phyloP scores from a whole-genome alignment of 2,113 vertebrate species.

The Etheostoma spectabile region DNA sequence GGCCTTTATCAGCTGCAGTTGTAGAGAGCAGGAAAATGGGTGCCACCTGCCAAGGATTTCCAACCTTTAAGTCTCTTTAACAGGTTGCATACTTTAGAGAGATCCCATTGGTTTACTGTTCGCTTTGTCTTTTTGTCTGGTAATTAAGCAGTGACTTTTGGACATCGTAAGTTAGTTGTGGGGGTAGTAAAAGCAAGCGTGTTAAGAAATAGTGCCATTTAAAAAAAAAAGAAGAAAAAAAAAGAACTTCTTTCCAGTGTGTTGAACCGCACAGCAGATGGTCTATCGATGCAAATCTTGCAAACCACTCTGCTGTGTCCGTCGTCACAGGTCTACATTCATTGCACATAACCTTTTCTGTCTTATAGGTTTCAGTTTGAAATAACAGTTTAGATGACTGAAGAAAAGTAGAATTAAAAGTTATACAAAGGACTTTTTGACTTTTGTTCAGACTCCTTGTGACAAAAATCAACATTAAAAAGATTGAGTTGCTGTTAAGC shows the following conservation, averaged over 20 bases:
- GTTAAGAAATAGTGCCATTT: neutral
- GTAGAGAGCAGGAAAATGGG: slow-evolving; percentile 11
- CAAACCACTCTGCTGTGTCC: neutral
- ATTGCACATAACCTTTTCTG: neutral
- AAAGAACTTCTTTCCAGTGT: neutral
- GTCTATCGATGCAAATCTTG: neutral
- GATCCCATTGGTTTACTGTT: slow-evolving; percentile 5
- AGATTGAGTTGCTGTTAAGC: neutral
- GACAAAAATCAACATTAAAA: slow-evolving; percentile 3
- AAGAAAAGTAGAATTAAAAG: neutral
- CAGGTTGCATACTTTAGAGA: slow-evolving; percentile 6
- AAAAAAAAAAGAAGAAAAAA: neutral
- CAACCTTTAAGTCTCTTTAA: slow-evolving; percentile 8
- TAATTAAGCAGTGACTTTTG: neutral
- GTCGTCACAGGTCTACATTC: neutral
- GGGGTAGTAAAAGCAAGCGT: neutral
- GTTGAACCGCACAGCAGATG: slow-evolving; percentile 1
- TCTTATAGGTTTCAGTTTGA: neutral
- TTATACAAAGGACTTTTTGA: neutral
- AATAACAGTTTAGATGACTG: neutral
- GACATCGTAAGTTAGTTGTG: neutral
- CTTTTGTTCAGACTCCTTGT: neutral
- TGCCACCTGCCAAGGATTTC: slow-evolving; percentile 59
- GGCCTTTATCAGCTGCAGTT: slow-evolving; percentile 59
- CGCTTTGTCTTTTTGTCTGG: neutral